Evolutionary conservation across 2,113 vertebrate genomes (phyloP), one percentile per base, ranked within the genome.

Genomic region (Channa maculata): DNA sequence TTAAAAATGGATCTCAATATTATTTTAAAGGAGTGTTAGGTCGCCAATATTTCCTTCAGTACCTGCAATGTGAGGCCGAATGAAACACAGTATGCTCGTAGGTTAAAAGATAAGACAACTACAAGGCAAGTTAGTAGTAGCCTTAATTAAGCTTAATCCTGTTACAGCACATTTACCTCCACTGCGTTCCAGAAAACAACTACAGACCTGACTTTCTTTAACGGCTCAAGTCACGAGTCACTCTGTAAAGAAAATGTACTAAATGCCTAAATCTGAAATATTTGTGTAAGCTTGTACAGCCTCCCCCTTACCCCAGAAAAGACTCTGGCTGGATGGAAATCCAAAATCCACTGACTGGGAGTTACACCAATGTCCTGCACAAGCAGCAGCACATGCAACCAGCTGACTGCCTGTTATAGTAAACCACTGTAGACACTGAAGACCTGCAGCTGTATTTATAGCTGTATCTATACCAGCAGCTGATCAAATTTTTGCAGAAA

Each of bases 391-490:
- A 87, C 79, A 71, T 45, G n/a, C 64, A 76, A 77, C 78, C 78
- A 91, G 85, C 87, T 89, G 83, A 90, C 82, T 84, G 85, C 82
- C 89, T 80, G 88, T 85, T 89, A 83, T 85, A 91, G 81, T 79
- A 83, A 82, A 77, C 74, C 72, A 79, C 67, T 81, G 63, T 75
- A 84, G 86, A 79, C 75, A 74, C 84, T 64, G 60, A 91, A 85
- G 69, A 86, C 76, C 81, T 71, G 73, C 79, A 86, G 59, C 77
- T 84, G 85, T 92, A 90, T 91, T 92, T 91, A 86, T 91, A 92
- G 88, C 71, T 74, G 71, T 53, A 70, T 86, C 76, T 79, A 46
- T 77, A 85, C 52, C 54, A 63, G 80, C n/a, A 13, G 52, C 75
- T 77, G 55, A 69, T 70, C 84, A 38, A 77, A 34, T 85, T 24